phyloP scores from a whole-genome alignment of 2,797 vertebrate species.

The Fistularia commersonii region DNA sequence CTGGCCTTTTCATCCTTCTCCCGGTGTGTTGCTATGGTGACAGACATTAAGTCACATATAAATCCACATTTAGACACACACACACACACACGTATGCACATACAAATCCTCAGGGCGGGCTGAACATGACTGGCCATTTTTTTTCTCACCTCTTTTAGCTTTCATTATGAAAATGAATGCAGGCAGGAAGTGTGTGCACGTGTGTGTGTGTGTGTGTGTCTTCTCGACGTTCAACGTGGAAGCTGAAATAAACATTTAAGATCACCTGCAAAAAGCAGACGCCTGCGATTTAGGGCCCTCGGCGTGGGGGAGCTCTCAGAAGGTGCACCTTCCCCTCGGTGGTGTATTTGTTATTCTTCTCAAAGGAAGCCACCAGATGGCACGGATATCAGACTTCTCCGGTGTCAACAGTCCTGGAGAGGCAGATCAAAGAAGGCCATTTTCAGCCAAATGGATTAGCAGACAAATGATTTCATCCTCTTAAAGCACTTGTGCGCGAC shows the following conservation, averaged over 20 bases:
- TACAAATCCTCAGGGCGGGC: constrained; percentile 28
- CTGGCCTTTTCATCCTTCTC: constrained; percentile 52
- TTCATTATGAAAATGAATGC: constrained; percentile 39
- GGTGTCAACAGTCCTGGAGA: constrained; percentile 37
- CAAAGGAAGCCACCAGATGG: too few species aligned
- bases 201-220: too few species aligned
- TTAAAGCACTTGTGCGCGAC: constrained; percentile 38
- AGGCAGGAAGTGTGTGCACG: constrained; percentile 39
- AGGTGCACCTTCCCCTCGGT: too few species aligned
- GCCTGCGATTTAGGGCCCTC: constrained; percentile 11
- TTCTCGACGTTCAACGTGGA: too few species aligned
- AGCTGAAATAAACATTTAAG: constrained; percentile 26
- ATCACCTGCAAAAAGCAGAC: constrained; percentile 16
- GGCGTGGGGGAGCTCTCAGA: too few species aligned
- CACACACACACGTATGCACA: constrained; percentile 21
- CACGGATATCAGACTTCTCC: constrained; percentile 17
- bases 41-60: constrained; percentile 60
- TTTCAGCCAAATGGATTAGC: constrained; percentile 39
- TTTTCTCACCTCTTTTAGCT: constrained; percentile 16
- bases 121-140: constrained; percentile 22
- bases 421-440: constrained; percentile 39
- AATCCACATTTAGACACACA: constrained; percentile 1
- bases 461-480: constrained; percentile 46
- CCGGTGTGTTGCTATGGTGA: constrained; percentile 67
- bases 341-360: too few species aligned